Base-by-base conservation (phyloP, 2,888 invertebrate genomes). In the Philereme vetulata region DNA sequence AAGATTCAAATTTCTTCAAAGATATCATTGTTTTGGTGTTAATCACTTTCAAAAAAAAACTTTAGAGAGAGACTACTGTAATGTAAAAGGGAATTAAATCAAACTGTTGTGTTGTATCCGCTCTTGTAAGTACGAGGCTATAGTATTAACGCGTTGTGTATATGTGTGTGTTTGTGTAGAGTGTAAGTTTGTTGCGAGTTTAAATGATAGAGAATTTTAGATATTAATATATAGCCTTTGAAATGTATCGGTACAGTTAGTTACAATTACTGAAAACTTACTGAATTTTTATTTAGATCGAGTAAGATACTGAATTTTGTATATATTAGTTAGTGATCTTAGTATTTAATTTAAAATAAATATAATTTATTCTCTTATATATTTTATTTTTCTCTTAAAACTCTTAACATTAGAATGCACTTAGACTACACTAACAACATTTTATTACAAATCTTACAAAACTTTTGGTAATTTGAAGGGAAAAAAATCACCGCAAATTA, bases 331-430 rank as follows among this genome's bases (percentile, higher is more conserved):
- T 40, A 52, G 32, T 34, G 36, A n/a, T n/a, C n/a, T n/a, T 45
- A 38, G 45, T 59, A 66, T 62, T 60, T 62, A 52, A 61, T 49
- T 51, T 62, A 48, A 51, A 62, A 56, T 62, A 64, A 56, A 66
- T 9, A 54, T 53, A 48, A 52, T 48, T 51, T 44, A 57, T 56
- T 57, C 38, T 53, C 34, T 32, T 2, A 5, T 51, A 40, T 46
- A 42, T 51, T 51, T 46, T 56, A 32, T 32, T 11, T 32, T 40
- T 50, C n/a, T 32, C 11, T 36, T n/a, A 10, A 21, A 21, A 21
- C 21, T 21, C 21, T 21, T 21, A 21, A 21, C 21, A 21, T 21
- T 21, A 21, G 21, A 21, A 21, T 21, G 21, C 21, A 21, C 21
- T 21, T 21, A 21, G 21, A 1, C 2, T 21, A n/a, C n/a, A n/a